Conservation (phyloP, 2,113 vertebrate genomes). For the Hyperopisus bebe region DNA sequence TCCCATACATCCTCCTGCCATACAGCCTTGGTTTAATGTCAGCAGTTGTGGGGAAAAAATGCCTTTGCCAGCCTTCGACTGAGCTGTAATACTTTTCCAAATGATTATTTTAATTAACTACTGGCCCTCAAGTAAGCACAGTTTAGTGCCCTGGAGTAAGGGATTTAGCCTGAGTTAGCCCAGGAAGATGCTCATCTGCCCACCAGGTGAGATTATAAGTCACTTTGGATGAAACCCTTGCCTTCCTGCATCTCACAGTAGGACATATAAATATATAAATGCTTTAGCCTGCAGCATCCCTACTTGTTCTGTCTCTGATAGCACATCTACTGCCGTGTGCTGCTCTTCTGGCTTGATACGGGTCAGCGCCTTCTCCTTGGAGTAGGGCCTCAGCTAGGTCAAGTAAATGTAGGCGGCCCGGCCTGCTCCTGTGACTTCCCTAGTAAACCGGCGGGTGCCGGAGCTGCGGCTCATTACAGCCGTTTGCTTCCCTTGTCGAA, state of each 20-base stretch:
- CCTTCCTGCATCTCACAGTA: background rate
- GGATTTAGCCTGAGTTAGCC: background rate
- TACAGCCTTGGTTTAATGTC: background rate
- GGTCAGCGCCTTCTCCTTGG: background rate
- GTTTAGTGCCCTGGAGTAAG: background rate
- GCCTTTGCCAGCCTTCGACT: background rate
- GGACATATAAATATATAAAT: background rate
- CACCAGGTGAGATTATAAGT: background rate
- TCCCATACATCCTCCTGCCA: background rate
- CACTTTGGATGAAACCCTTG: background rate
- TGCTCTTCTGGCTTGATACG: background rate
- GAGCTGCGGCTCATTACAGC: background rate
- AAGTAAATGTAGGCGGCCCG: background rate
- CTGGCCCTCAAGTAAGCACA: background rate
- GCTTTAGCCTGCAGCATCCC: background rate
- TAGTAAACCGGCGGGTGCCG: background rate
- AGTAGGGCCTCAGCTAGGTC: background rate
- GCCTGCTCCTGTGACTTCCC: background rate
- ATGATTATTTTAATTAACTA: background rate
- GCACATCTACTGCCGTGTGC: background rate
- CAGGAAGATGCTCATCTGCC: background rate
- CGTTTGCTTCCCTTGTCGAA: background rate
- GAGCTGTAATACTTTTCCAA: background rate
- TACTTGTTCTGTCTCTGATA: background rate
- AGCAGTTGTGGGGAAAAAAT: background rate